Conservation (phyloP, 2,888 invertebrate species). For the Noctuana brunneofusca region DNA sequence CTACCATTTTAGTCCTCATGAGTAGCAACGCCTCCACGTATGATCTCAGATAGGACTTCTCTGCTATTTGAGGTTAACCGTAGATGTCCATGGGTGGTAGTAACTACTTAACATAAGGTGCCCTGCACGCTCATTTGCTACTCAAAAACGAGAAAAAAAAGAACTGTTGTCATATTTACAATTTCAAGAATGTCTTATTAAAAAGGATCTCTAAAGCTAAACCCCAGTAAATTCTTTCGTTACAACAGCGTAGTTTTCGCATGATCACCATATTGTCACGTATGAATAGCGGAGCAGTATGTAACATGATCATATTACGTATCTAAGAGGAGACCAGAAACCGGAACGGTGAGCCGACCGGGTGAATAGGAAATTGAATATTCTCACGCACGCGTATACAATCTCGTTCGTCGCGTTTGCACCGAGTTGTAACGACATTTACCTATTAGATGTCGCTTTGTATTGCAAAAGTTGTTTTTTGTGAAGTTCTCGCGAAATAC, state of each 20-base stretch:
- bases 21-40: too few relatives aligned
- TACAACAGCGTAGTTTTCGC: not conserved
- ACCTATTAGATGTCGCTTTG: too few relatives aligned
- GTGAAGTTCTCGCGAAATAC: too few relatives aligned
- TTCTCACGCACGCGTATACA: constrained; percentile 55
- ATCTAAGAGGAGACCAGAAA: constrained; percentile 43
- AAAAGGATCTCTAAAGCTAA: not conserved
- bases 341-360: constrained; percentile 53
- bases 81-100: too few relatives aligned
- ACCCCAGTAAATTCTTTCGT: not conserved
- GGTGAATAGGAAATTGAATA: constrained; percentile 50
- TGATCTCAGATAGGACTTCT: too few relatives aligned
- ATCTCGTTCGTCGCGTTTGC: constrained; percentile 33
- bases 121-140: too few relatives aligned
- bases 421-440: constrained; percentile 34
- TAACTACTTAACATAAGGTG: too few relatives aligned
- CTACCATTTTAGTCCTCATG: too few relatives aligned
- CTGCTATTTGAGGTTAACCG: too few relatives aligned
- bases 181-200: not conserved
- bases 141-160: too few relatives aligned
- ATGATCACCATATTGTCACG: constrained; percentile 32
- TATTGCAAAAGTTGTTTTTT: too few relatives aligned
- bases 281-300: constrained; percentile 27
- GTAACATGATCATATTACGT: constrained; percentile 30
- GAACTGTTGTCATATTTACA: not conserved